These are phyloP conservation scores for Drymonia ruficornis DNA, from an alignment of 2,888 invertebrate genomes.

Conservation along the genomic window DNA sequence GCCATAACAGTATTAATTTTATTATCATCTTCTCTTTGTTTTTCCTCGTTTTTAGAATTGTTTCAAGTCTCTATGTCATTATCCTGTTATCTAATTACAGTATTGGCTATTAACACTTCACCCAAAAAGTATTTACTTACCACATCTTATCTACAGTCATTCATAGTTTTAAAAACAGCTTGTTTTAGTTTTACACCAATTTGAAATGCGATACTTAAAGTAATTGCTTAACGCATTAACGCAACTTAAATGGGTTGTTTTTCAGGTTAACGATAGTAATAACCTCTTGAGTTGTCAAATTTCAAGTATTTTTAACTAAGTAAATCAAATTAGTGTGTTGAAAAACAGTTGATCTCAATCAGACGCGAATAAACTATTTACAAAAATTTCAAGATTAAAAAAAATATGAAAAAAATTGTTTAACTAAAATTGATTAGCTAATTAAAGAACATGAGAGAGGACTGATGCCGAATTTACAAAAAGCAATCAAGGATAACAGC, in stretches of 20 bases:
- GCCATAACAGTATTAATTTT: no score
- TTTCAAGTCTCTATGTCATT: neutral
- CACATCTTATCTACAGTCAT: neutral
- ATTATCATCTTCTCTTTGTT: no score
- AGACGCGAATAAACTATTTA: neutral
- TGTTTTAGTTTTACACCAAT: slow-evolving; percentile 1
- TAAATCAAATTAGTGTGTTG: neutral
- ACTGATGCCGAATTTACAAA: neutral
- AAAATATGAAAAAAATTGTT: neutral
- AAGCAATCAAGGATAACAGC: slow-evolving; percentile 19
- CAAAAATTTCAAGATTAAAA: neutral
- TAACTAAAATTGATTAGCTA: neutral
- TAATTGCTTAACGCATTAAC: slow-evolving; percentile 11
- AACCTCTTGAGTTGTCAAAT: neutral
- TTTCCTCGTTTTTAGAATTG: neutral
- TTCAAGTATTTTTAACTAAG: neutral
- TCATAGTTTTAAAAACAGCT: neutral
- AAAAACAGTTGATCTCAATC: neutral
- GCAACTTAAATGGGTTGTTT: slow-evolving; percentile 14
- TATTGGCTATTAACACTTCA: neutral
- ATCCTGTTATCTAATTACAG: neutral
- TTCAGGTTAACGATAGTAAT: slow-evolving; percentile 25
- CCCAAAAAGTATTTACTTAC: neutral
- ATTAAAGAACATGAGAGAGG: neutral
- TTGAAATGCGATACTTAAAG: slow-evolving; percentile 11